Base-by-base conservation (phyloP, 2,113 vertebrate species). In the Bostrychus sinensis region DNA sequence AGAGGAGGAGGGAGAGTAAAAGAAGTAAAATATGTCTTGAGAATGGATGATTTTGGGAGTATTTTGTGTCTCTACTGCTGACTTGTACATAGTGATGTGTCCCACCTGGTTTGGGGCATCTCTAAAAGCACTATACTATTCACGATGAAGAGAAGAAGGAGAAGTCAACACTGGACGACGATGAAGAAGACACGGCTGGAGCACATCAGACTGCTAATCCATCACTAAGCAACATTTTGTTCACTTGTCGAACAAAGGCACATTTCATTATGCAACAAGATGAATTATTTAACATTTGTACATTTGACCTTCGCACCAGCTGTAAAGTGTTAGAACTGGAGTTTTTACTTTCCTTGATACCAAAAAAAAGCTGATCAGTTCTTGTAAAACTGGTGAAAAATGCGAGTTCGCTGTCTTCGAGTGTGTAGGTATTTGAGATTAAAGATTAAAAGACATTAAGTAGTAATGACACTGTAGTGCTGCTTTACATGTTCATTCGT, bases 251-350 rank as follows among this genome's bases (percentile, higher is more conserved):
- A 50, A 34, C 37, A 60, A 37, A 41, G 60, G 41, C 59, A 57
- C 55, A 19, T 48, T 43, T 54, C 41, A n/a, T 66, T 85, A 84
- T 23, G 78, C 83, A 84, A 75, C 25, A 0, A 71, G 45, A 36
- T 75, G 80, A 76, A 69, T 87, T 71, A 85, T 84, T 87, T 42
- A 77, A 77, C 50, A 45, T 72, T 78, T 84, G 68, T 82, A 84
- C 58, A 72, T 73, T n/a, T n/a, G 45, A 45, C 42, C 32, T 53
- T 64, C 67, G 60, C 69, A 45, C 77, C 63, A 63, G 37, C 23
- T 4, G 5, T 41, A 0, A 43, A 8, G 28, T 19, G 5, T 62
- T 3, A 58, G 7, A 25, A 55, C 38, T 65, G 23, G 34, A 64
- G 16, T 10, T 48, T 64, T 43, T 56, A 2, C 34, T 48, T 25